Conservation (phyloP, 1,140 invertebrate species). For the Nomia melanderi region DNA sequence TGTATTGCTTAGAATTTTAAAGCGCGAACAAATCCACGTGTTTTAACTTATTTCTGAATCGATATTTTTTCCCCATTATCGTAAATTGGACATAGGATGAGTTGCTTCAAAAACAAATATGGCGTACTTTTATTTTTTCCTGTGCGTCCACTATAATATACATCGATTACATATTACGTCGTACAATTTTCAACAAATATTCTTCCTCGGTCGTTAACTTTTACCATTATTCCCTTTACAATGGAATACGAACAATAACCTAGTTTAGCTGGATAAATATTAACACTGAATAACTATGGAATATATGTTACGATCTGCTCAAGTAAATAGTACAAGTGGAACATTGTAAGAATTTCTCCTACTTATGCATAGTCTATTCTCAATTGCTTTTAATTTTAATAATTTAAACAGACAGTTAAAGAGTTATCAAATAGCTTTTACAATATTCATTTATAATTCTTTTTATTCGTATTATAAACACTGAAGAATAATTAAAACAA, state of each 20-base stretch:
- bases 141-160: background rate
- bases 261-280: background rate
- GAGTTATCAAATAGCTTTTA: no score
- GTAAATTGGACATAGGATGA: conserved; percentile 13
- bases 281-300: background rate
- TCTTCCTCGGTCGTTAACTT: background rate
- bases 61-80: conserved; percentile 8
- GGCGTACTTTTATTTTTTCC: conserved; percentile 29
- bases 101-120: conserved; percentile 35
- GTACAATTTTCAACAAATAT: background rate
- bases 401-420: no score
- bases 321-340: background rate
- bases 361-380: no score
- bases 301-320: background rate
- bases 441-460: no score
- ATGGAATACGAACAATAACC: background rate
- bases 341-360: background rate
- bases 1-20: background rate
- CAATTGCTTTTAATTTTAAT: no score
- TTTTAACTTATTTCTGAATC: background rate
- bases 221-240: background rate
- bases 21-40: background rate
- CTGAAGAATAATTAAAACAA: no score
- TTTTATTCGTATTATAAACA: no score
- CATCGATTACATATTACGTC: conserved; percentile 19